A percentile compares a stretch with the other conserved stretches of the same genome.
Evolutionary conservation across 2,797 vertebrate species (phyloP).

Genomic region (Rhynchonycteris naso): DNA sequence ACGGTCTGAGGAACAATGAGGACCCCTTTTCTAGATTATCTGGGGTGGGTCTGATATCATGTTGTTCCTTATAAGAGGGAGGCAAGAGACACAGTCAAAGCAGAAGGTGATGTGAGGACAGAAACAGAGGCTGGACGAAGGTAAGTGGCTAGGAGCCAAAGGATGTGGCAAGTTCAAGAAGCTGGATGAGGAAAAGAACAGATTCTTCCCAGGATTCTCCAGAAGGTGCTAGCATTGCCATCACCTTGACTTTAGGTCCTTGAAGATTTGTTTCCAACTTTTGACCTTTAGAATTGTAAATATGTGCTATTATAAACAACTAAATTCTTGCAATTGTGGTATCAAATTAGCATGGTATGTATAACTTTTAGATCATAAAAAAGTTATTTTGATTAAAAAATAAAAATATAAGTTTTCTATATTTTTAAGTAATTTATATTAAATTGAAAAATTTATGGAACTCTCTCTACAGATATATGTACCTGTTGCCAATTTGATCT

Average conservation of each 20-base stretch:
- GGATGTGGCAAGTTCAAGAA: background rate
- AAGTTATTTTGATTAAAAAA: background rate
- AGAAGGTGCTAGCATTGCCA: background rate
- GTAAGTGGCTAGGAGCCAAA: background rate
- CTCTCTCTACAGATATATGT: background rate
- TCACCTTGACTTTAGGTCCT: background rate
- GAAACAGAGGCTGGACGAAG: background rate
- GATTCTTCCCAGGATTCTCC: background rate
- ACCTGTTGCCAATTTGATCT: background rate
- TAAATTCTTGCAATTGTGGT: background rate
- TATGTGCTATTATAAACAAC: background rate
- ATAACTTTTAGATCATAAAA: background rate
- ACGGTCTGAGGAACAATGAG: too few relatives aligned
- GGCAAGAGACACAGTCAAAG: background rate
- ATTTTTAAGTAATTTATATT: background rate
- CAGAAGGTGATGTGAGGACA: background rate
- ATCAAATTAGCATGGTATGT: background rate
- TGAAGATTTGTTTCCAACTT: background rate
- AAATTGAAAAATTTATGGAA: background rate
- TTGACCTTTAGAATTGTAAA: background rate
- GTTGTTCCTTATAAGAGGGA: background rate
- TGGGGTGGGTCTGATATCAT: background rate
- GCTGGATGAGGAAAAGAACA: background rate
- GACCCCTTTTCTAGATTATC: too few relatives aligned
- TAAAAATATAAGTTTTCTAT: background rate